phyloP scores from a whole-genome alignment of 2,113 vertebrate species.

The Tupaia chinensis region DNA sequence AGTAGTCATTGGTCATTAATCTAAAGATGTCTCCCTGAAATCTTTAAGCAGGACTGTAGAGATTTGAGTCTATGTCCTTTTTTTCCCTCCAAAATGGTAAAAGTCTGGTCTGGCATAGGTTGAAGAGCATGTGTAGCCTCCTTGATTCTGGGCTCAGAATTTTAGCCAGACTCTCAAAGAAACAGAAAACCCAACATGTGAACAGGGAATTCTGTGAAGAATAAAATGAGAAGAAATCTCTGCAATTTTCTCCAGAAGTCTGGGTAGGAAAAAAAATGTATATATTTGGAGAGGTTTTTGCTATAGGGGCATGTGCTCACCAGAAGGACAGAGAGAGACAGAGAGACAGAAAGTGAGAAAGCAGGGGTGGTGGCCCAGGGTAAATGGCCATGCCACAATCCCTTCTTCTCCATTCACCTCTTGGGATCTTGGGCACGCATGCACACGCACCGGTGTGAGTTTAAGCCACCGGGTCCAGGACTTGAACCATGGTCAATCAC shows the following conservation, averaged over 20 bases:
- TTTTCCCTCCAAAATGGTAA: neutral
- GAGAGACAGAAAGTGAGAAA: no score
- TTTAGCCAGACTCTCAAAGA: neutral
- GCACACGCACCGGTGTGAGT: no score
- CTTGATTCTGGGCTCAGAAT: neutral
- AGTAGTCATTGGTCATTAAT: neutral
- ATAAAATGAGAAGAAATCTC: neutral
- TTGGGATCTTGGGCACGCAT: no score
- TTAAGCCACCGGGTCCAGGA: no score
- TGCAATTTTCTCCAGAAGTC: neutral
- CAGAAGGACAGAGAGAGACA: no score
- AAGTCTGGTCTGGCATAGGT: neutral
- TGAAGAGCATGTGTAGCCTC: neutral
- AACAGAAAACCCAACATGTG: neutral
- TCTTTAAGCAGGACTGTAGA: neutral
- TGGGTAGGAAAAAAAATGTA: neutral
- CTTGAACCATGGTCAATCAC: no score
- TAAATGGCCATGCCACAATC: no score
- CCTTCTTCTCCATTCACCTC: no score
- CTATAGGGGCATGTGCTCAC: no score
- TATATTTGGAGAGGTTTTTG: no score
- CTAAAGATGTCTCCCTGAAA: constrained; percentile 21
- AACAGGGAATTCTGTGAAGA: neutral
- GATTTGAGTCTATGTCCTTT: neutral
- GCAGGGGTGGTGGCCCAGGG: no score